Conservation (phyloP, 2,797 vertebrate genomes). For the Dermochelys coriacea region DNA sequence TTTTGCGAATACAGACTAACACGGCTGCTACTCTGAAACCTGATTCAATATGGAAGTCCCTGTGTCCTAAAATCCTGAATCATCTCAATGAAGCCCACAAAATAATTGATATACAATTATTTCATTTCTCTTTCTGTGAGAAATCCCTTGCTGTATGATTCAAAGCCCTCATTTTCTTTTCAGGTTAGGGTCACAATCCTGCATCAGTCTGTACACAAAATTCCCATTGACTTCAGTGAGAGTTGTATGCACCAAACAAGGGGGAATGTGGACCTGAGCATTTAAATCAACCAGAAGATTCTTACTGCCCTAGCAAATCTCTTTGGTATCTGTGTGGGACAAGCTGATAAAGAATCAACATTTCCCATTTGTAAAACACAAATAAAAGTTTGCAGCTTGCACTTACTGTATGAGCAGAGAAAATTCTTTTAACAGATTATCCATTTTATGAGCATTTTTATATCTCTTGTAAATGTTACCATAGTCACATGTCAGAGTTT, state of each 20-base stretch:
- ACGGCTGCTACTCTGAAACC: too few relatives aligned
- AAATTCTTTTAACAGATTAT: not conserved
- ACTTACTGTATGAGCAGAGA: not conserved
- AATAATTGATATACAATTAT: slow-evolving; percentile 40
- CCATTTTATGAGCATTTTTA: slow-evolving; percentile 1
- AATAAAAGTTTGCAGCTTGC: not conserved
- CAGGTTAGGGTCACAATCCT: not conserved
- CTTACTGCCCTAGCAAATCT: slow-evolving; percentile 21
- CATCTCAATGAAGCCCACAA: not conserved
- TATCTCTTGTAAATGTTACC: not conserved
- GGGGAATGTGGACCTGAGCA: not conserved
- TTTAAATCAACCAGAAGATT: slow-evolving; percentile 29
- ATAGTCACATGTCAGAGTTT: not conserved
- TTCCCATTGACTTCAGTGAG: not conserved
- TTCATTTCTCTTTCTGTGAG: slow-evolving; percentile 16
- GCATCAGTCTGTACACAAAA: not conserved
- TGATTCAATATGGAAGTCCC: not conserved
- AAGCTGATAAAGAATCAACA: not conserved
- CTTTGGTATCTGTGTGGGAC: not conserved
- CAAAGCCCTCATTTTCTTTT: slow-evolving; percentile 57
- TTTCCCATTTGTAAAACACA: slow-evolving; percentile 26
- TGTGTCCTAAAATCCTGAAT: not conserved
- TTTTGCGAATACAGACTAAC: too few relatives aligned
- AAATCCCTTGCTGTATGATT: slow-evolving; percentile 25
- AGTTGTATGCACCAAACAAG: not conserved